Conservation (phyloP, 2,797 vertebrate species). For the Smutsia temminckii region DNA sequence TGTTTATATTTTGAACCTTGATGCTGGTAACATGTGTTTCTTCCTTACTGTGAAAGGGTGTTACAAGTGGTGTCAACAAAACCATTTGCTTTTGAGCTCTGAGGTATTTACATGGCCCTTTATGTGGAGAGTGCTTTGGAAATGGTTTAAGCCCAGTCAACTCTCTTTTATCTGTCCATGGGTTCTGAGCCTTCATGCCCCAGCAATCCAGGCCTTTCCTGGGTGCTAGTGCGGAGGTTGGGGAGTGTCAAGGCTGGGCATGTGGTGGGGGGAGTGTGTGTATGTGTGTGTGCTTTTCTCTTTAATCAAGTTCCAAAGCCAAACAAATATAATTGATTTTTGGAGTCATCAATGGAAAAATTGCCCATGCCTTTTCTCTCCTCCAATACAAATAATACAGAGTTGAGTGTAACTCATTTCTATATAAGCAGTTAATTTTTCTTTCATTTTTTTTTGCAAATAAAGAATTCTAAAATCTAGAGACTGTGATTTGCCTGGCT, state of each 20-base stretch:
- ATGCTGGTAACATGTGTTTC: slow-evolving; percentile 76
- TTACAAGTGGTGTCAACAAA: slow-evolving; percentile 77
- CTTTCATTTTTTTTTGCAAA: slow-evolving; percentile 38
- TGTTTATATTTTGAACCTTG: slow-evolving; percentile 64
- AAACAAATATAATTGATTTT: slow-evolving; percentile 63
- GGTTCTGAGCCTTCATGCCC: neutral
- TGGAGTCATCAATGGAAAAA: neutral
- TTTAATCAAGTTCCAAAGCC: slow-evolving; percentile 62
- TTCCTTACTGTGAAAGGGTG: slow-evolving; percentile 75
- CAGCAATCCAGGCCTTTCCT: neutral
- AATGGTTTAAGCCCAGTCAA: slow-evolving; percentile 46
- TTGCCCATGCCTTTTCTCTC: slow-evolving; percentile 55
- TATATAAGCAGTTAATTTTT: slow-evolving; percentile 32
- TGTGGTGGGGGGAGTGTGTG: neutral
- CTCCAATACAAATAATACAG: slow-evolving; percentile 67
- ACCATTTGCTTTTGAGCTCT: slow-evolving; percentile 76
- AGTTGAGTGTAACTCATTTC: slow-evolving; percentile 63
- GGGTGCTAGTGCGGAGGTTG: neutral
- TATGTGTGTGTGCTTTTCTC: slow-evolving; percentile 61
- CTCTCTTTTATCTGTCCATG: slow-evolving; percentile 68
- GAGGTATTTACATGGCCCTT: slow-evolving; percentile 77
- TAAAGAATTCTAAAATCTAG: neutral
- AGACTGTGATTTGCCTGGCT: slow-evolving; percentile 8
- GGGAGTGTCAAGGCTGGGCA: slow-evolving; percentile 60
- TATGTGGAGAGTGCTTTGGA: slow-evolving; percentile 75